Conservation (phyloP, 2,888 invertebrate species). For the Cephus pulcher region DNA sequence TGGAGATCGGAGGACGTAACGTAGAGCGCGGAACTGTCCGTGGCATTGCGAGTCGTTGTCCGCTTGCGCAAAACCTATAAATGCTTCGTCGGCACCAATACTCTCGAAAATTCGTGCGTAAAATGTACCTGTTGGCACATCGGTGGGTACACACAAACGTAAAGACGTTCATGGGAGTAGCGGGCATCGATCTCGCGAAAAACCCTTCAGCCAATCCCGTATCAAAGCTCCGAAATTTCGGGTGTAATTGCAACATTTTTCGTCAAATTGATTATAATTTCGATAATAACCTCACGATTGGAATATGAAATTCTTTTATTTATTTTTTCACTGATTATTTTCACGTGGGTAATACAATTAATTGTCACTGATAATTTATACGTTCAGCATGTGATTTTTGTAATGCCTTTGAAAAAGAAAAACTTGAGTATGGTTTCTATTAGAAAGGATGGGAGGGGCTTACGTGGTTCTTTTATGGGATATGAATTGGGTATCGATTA, state of each 20-base stretch:
- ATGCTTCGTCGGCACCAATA: neutral
- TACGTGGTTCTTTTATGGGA: neutral
- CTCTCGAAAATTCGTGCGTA: neutral
- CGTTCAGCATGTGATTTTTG: neutral
- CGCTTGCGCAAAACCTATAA: neutral
- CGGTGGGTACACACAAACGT: neutral
- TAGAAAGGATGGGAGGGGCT: neutral
- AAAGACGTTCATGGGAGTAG: neutral
- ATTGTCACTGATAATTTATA: neutral
- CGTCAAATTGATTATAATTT: neutral
- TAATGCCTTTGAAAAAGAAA: neutral
- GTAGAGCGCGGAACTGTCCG: neutral
- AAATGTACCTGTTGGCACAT: neutral
- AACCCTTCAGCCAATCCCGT: neutral
- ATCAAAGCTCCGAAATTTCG: neutral
- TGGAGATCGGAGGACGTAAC: neutral
- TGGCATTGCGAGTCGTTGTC: neutral
- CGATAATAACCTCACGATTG: neutral
- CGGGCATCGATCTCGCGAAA: neutral
- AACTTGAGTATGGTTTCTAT: neutral
- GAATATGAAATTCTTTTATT: neutral
- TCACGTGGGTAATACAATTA: neutral
- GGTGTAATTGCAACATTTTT: neutral
- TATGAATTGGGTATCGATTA: neutral
- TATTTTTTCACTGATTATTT: neutral